These are phyloP conservation scores for Clunio marinus DNA, from an alignment of 2,888 invertebrate genomes.

Conservation along the genomic window DNA sequence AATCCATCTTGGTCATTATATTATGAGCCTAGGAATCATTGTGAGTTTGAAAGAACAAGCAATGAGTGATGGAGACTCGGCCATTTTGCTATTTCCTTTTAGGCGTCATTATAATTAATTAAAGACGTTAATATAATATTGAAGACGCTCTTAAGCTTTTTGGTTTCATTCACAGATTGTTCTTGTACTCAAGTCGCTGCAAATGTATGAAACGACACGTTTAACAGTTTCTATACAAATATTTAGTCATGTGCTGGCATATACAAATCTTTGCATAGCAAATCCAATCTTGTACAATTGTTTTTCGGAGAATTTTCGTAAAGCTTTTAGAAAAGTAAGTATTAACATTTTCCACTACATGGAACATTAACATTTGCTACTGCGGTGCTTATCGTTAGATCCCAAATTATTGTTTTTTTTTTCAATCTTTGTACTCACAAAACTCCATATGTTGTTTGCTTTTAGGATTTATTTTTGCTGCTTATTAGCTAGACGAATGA, in stretches of 20 bases:
- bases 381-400: no score
- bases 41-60: background rate
- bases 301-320: conserved; percentile 88
- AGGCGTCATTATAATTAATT: conserved; percentile 1
- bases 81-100: background rate
- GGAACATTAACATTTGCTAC: no score
- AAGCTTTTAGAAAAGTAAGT: conserved; percentile 69
- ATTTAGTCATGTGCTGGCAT: conserved; percentile 75
- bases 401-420: no score
- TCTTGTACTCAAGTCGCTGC: conserved; percentile 69
- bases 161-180: conserved; percentile 61
- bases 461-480: no score
- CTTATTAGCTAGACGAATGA: no score
- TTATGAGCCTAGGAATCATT: no score
- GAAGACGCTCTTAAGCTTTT: background rate
- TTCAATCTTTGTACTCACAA: no score
- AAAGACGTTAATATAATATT: background rate
- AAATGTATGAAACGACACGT: conserved; percentile 64
- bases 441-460: no score
- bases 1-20: background rate
- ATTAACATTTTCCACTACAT: conserved; percentile 1
- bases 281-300: conserved; percentile 93
- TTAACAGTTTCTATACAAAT: conserved; percentile 72
- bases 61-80: no score
- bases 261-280: conserved; percentile 83